Conservation (phyloP, 2,888 invertebrate species). For the Schizaphis graminum region DNA sequence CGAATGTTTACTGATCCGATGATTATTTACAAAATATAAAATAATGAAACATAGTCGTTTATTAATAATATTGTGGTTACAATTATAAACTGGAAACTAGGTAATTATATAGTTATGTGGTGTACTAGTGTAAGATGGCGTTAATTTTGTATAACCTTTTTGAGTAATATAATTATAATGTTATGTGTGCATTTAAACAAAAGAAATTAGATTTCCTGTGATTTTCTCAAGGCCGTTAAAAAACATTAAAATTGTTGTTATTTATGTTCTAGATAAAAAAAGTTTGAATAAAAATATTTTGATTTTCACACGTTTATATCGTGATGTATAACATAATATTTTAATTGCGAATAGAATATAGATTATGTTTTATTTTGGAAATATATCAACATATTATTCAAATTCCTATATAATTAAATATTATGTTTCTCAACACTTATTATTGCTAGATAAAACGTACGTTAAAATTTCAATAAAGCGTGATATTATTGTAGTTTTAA, state of each 20-base stretch:
- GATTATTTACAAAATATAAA: not conserved
- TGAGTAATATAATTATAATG: not conserved
- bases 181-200: not conserved
- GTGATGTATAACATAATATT: not conserved
- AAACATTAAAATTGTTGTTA: not conserved
- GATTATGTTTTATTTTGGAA: not conserved
- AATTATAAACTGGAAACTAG: not conserved
- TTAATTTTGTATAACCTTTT: not conserved
- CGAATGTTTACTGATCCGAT: not conserved
- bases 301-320: not conserved
- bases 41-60: not conserved
- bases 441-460: not conserved
- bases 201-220: not conserved
- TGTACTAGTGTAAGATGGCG: not conserved
- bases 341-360: not conserved
- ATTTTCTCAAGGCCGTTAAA: not conserved
- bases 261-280: not conserved
- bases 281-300: not conserved
- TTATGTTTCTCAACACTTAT: not conserved
- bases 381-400: not conserved
- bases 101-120: not conserved
- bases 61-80: not conserved
- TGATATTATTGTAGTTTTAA: not conserved
- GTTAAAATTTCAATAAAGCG: not conserved
- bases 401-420: not conserved